These are phyloP conservation scores for Mythimna loreyi DNA, from an alignment of 2,888 invertebrate genomes.

Conservation along the genomic window DNA sequence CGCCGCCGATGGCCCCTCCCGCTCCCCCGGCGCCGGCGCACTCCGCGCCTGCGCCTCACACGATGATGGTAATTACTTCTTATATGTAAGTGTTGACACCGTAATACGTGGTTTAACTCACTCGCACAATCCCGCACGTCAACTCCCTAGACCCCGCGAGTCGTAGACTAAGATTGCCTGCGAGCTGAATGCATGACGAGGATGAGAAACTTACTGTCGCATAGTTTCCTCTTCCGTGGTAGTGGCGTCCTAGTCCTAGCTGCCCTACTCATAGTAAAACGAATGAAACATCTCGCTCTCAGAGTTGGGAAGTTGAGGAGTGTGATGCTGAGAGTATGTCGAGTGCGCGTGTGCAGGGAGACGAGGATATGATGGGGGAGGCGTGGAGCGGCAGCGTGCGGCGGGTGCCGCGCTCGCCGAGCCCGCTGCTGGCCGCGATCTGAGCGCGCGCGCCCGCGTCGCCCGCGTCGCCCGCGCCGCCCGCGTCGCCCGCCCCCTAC, in stretches of 20 bases:
- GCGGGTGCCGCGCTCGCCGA: slow-evolving; percentile 83
- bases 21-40: slow-evolving; percentile 82
- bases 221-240: slow-evolving; percentile 70
- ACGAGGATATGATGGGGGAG: slow-evolving; percentile 92
- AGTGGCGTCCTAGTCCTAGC: slow-evolving; percentile 74
- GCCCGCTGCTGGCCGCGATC: slow-evolving; percentile 86
- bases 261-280: slow-evolving; percentile 83
- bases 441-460: slow-evolving; percentile 70
- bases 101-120: slow-evolving; percentile 89
- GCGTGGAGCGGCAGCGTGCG: slow-evolving; percentile 88
- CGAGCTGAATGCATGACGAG: slow-evolving; percentile 78
- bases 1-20: slow-evolving; percentile 85
- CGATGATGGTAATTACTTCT: slow-evolving; percentile 91
- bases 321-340: slow-evolving; percentile 91
- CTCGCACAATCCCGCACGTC: slow-evolving; percentile 87
- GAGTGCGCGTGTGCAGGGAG: slow-evolving; percentile 91
- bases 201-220: slow-evolving; percentile 64
- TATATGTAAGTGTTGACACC: slow-evolving; percentile 91
- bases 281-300: slow-evolving; percentile 88
- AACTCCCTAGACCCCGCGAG: slow-evolving; percentile 69
- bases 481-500: slow-evolving; percentile 55
- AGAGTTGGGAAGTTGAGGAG: slow-evolving; percentile 90
- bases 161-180: slow-evolving; percentile 69
- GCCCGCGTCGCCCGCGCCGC: slow-evolving; percentile 49
- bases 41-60: slow-evolving; percentile 86